Base-by-base conservation (phyloP, 1,140 invertebrate genomes). In the Drosophila biarmipes region DNA sequence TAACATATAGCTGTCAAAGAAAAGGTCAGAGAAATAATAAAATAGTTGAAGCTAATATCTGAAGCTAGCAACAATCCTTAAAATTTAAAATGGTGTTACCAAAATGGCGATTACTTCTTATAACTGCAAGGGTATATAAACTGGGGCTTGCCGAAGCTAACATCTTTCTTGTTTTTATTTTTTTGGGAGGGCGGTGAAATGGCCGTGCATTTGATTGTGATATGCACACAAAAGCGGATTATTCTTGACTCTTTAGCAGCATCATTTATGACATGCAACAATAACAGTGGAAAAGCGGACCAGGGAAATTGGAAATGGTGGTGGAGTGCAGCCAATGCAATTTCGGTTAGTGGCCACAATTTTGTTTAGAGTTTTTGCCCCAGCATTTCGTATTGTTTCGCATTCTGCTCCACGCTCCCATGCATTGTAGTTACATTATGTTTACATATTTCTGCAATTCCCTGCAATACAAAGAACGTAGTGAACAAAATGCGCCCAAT, bases 201-300 rank as follows among this genome's bases (percentile, higher is more conserved):
- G 43, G 46, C 24, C 31, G 52, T 40, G 29, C 82, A 67, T 87
- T 89, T 87, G 81, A 86, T 82, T 86, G 81, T 87, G 78, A 86
- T 75, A 86, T 89, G 78, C 82, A 76, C 84, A 89, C 84, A 89
- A 82, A 87, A 82, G 82, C 82, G 82, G 82, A 86, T 86, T 86
- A 86, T 89, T 76, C 69, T 77, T 63, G 78, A 82, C 73, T 86
- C 74, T 87, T 89, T 85, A 82, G 78, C 84, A 78, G 76, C 78
- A 86, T 89, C 84, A 89, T 86, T 86, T 86, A 86, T 86, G 82
- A 82, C 82, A 82, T 82, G 67, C 78, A 86, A 89, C 78, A 87
- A 89, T 89, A 86, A 80, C 68, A 64, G 48, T 37, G 48, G 62
- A n/a, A 40, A 11, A 2, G 29, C 14, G 10, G 40, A 11, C 40